These are phyloP conservation scores for Rhyacophila brunnea DNA, from an alignment of 1,140 invertebrate species.

Conservation along the genomic window DNA sequence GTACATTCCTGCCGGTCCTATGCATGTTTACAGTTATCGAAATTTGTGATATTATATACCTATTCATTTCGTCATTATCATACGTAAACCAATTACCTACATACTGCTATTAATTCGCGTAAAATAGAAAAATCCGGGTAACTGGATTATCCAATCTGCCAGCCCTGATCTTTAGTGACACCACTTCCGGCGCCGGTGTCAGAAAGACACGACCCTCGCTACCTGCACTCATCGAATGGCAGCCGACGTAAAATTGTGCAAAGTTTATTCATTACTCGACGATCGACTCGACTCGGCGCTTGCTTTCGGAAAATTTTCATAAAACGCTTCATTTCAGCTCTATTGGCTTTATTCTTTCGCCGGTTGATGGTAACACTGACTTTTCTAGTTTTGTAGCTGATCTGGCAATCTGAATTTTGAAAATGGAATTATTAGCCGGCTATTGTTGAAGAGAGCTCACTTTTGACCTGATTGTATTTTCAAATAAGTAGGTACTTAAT, in stretches of 20 bases:
- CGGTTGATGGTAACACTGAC: not conserved
- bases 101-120: too few species aligned
- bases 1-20: too few species aligned
- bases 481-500: too few species aligned
- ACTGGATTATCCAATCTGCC: not conserved
- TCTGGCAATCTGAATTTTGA: conserved; percentile 18
- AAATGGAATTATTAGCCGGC: not conserved
- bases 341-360: conserved; percentile 14
- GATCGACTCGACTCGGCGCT: not conserved
- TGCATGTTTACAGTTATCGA: too few species aligned
- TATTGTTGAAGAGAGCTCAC: not conserved
- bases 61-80: too few species aligned
- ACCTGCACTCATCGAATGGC: not conserved
- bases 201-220: not conserved
- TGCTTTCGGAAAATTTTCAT: conserved; percentile 23
- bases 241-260: conserved; percentile 16
- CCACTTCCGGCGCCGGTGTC: not conserved
- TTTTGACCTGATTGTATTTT: too few species aligned
- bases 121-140: not conserved
- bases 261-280: conserved; percentile 18
- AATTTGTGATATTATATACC: too few species aligned
- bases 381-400: conserved; percentile 14
- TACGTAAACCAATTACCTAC: too few species aligned
- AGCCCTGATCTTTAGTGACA: not conserved
- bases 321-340: conserved; percentile 19